Conservation (phyloP, 53 echinoderm and acorn worm species). For the Echinometra lucunter region DNA sequence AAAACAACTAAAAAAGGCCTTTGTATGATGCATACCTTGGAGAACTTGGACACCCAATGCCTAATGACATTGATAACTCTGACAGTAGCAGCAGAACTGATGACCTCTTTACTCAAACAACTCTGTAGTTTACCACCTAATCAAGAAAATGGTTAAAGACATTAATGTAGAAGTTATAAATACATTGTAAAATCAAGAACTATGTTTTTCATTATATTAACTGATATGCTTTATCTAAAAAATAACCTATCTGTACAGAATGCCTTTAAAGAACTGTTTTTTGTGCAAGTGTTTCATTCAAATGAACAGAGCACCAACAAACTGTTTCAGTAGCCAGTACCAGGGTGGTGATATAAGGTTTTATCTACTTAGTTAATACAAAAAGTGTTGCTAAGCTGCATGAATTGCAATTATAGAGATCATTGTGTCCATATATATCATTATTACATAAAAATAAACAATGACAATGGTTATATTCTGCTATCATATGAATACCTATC, state of each 20-base stretch:
- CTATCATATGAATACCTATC: no score
- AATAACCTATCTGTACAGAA: neutral
- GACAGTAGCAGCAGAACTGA: conserved; percentile 98
- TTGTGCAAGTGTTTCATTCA: neutral
- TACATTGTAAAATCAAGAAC: neutral
- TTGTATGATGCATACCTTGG: conserved; percentile 77
- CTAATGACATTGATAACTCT: conserved; percentile 95
- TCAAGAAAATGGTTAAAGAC: neutral
- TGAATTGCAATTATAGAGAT: neutral
- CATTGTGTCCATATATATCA: neutral
- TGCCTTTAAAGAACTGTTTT: neutral
- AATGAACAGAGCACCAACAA: neutral
- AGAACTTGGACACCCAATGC: conserved; percentile 99
- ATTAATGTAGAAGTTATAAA: neutral
- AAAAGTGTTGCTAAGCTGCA: neutral
- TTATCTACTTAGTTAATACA: neutral
- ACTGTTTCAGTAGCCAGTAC: neutral
- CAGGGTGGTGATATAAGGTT: neutral
- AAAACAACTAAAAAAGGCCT: neutral
- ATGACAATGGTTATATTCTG: no score
- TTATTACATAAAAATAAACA: no score
- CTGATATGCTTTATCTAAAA: neutral
- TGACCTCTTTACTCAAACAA: conserved; percentile 92
- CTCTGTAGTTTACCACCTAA: conserved; percentile 91
- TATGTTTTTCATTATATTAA: neutral